Percentiles rank a stretch among this genome's conserved stretches.
Evolutionary conservation across 2,113 vertebrate genomes (phyloP).

Genomic region (Pachyramphus minor): DNA sequence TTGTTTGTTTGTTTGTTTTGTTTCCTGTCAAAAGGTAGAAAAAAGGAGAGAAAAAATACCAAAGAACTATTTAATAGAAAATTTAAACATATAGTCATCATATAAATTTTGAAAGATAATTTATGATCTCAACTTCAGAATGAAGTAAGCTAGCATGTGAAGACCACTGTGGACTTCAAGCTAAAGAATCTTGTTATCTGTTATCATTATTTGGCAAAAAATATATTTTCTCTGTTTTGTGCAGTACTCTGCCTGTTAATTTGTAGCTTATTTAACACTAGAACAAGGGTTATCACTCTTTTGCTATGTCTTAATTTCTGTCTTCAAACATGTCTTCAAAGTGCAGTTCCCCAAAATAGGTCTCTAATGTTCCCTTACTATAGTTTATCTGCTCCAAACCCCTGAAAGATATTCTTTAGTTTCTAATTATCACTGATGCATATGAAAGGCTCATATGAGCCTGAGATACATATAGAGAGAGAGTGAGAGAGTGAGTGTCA

Average conservation of each 20-base stretch:
- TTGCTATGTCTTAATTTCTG: not conserved
- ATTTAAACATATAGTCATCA: not conserved
- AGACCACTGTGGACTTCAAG: not conserved
- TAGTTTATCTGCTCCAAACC: not conserved
- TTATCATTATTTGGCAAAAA: not conserved
- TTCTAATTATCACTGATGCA: not conserved
- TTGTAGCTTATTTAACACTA: not conserved
- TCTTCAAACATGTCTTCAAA: not conserved
- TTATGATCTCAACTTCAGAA: not conserved
- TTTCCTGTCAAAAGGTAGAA: not conserved
- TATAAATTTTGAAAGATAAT: not conserved
- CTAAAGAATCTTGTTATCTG: not conserved
- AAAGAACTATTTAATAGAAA: not conserved
- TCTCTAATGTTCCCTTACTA: not conserved
- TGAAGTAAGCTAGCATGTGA: not conserved
- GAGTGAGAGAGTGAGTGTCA: not conserved
- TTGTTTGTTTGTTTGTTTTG: not conserved
- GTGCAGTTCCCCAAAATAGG: not conserved
- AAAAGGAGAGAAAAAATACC: accelerated
- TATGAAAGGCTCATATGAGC: not conserved
- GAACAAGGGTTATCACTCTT: not conserved
- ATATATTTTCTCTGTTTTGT: not conserved
- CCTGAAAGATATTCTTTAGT: not conserved
- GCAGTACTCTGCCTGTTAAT: not conserved
- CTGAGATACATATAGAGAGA: not conserved